phyloP scores from a whole-genome alignment of 1,140 invertebrate genomes.

The Agrilus planipennis region DNA sequence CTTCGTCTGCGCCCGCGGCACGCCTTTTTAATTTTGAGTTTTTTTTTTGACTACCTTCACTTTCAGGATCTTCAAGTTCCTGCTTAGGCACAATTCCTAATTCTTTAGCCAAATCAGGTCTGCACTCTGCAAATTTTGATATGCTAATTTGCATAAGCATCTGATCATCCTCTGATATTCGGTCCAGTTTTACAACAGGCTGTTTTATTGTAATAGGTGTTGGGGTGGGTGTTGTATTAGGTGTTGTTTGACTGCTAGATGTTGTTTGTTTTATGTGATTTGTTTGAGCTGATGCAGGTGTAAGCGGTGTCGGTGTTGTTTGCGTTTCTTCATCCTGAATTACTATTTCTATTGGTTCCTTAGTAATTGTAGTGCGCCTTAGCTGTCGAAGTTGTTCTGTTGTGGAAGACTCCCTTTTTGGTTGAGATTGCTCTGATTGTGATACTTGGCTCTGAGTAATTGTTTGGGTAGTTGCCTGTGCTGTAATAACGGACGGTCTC shows the following conservation, averaged over 20 bases:
- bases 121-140: conserved; percentile 46
- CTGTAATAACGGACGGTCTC: too few species aligned
- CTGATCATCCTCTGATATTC: conserved; percentile 42
- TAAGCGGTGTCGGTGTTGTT: neutral
- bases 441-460: too few species aligned
- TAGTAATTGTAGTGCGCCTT: conserved; percentile 7
- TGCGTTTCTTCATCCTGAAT: neutral
- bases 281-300: neutral
- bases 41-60: too few species aligned
- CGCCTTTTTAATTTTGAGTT: too few species aligned
- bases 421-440: too few species aligned
- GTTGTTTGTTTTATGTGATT: conserved; percentile 3
- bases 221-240: too few species aligned
- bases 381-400: conserved; percentile 29
- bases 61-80: conserved; percentile 18
- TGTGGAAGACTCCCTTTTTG: conserved; percentile 37
- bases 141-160: conserved; percentile 49
- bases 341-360: neutral
- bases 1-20: too few species aligned
- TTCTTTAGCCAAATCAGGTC: conserved; percentile 44
- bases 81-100: conserved; percentile 7
- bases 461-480: too few species aligned
- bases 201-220: conserved; percentile 36
- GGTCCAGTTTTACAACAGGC: conserved; percentile 31
- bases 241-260: conserved; percentile 27